Conservation (phyloP, 2,888 invertebrate species). For the Andrena camellia region DNA sequence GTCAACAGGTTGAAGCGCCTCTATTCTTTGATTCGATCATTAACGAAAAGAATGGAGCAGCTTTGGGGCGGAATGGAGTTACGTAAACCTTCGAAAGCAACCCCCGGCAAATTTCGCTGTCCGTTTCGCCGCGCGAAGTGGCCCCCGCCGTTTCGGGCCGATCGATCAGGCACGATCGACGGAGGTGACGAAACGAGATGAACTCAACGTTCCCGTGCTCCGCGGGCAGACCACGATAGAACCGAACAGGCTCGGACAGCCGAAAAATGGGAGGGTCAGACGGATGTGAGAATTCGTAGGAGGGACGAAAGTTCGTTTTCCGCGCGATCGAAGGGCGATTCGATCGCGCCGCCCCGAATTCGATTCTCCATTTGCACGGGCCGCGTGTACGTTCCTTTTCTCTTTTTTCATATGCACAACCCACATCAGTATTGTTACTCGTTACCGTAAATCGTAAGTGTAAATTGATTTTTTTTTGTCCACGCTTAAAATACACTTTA, state of each 20-base stretch:
- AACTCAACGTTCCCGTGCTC: too few relatives aligned
- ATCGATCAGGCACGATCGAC: not conserved
- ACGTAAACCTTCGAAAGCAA: not conserved
- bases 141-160: not conserved
- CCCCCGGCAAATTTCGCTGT: not conserved
- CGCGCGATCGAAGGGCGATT: conserved; percentile 11
- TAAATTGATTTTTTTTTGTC: conserved; percentile 71
- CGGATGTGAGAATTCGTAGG: conserved; percentile 8
- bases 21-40: not conserved
- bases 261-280: not conserved
- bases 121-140: not conserved
- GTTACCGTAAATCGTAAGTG: conserved; percentile 73
- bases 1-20: not conserved
- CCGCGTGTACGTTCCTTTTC: conserved; percentile 57
- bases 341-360: conserved; percentile 13
- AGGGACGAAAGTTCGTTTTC: conserved; percentile 43
- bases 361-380: conserved; percentile 63
- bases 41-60: too few relatives aligned
- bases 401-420: conserved; percentile 74
- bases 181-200: not conserved
- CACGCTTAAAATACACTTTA: conserved; percentile 80
- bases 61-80: not conserved
- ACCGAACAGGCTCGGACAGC: conserved; percentile 6
- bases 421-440: conserved; percentile 73
- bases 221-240: not conserved